These are phyloP conservation scores for Cephus sareptanus DNA, from an alignment of 2,888 invertebrate genomes.

Conservation along the genomic window DNA sequence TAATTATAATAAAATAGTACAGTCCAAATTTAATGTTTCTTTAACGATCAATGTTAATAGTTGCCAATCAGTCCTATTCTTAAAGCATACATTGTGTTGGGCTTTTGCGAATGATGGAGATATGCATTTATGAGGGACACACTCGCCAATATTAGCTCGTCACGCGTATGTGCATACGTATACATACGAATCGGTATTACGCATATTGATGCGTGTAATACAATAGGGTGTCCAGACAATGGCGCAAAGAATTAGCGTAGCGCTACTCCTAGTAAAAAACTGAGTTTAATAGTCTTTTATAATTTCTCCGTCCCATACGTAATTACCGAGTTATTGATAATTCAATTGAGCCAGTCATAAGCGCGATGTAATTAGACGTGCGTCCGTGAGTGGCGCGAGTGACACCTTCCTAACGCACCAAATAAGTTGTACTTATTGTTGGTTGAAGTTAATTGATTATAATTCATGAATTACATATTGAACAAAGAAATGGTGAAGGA, in stretches of 20 bases:
- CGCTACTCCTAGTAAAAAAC: neutral
- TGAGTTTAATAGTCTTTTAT: neutral
- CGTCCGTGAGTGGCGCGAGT: neutral
- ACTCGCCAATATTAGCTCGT: conserved; percentile 33
- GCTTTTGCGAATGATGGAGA: conserved; percentile 27
- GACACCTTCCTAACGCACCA: neutral
- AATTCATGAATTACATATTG: neutral
- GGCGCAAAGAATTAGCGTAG: neutral
- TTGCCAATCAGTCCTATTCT: conserved; percentile 13
- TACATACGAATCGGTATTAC: conserved; percentile 15
- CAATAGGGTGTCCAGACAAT: neutral
- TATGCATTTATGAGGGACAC: conserved; percentile 41
- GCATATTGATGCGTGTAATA: neutral
- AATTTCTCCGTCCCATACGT: neutral
- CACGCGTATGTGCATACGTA: conserved; percentile 25
- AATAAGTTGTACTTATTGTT: neutral
- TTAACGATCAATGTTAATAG: neutral
- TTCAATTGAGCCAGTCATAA: too few relatives aligned
- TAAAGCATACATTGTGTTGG: conserved; percentile 13
- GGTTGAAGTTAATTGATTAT: neutral
- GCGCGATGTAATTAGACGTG: too few relatives aligned
- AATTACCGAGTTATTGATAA: too few relatives aligned
- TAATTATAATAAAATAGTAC: neutral
- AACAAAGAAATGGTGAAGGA: neutral
- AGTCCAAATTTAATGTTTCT: neutral